Base-by-base conservation (phyloP, 2,888 invertebrate genomes). In the Margaritifera margaritifera region DNA sequence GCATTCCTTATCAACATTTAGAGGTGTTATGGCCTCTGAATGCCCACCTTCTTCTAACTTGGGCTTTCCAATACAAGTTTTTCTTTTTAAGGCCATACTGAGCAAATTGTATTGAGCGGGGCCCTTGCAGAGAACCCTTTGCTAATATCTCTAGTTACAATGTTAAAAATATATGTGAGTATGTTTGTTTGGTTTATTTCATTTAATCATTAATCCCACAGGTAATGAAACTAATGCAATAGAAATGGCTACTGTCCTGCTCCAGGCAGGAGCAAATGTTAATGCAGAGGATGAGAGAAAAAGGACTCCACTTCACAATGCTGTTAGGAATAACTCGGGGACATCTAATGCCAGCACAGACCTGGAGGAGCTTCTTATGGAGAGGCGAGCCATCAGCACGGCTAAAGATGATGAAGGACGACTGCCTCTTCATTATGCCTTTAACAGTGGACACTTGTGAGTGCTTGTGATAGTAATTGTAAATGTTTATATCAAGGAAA, bases 341-440 rank as follows among this genome's bases (percentile, higher is more conserved):
- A 85, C 86, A 50, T 87, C 90, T 5, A 90, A 91, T 75, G 87
- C 88, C 19, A 88, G 88, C 68, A 89, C 89, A 53, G 91, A 91
- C 42, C 76, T 91, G 51, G 90, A 91, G 80, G 90, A 91, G 65
- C 83, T 86, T 64, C 83, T 91, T 15, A 81, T 91, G 19, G 84
- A 87, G 51, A 80, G 83, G n/a, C 89, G 89, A 31, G 90, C 90
- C 6, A 83, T 89, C 72, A 78, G 86, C 11, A 85, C 89, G 69
- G 82, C 84, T 11, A 84, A 81, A 66, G 90, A 90, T 71, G 80
- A 79, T 22, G 76, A 84, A 11, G 87, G 86, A 11, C 80, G 91
- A 62, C 83, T 90, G 31, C 90, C 92, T 6, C 83, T 92, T 25
- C 92, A 92, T 81, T 91, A 91, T 80, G 90, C 90, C 4, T 91